phyloP scores from a whole-genome alignment of 2,113 vertebrate species.

The Panthera leo region DNA sequence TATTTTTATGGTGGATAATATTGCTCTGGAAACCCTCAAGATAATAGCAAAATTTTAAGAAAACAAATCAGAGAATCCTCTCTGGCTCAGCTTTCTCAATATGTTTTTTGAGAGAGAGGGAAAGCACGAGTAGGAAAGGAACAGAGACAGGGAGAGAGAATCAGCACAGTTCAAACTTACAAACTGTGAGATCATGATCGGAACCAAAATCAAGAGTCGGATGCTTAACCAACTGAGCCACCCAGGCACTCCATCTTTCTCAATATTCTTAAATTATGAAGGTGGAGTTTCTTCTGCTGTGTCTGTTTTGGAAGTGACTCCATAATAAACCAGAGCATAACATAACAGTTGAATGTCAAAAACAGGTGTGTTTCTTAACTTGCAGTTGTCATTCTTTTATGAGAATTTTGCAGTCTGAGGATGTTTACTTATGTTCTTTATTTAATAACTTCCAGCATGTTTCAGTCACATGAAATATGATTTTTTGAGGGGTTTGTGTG shows the following conservation, averaged over 20 bases:
- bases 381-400: background rate
- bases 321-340: background rate
- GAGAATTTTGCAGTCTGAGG: slow-evolving; percentile 10
- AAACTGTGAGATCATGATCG: no score
- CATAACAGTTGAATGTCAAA: background rate
- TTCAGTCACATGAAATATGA: background rate
- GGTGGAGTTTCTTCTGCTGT: background rate
- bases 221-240: no score
- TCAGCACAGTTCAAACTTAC: no score
- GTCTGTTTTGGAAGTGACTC: background rate
- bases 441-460: background rate
- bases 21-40: background rate
- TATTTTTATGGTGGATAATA: background rate
- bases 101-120: no score
- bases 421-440: background rate
- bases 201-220: no score
- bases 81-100: background rate
- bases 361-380: background rate
- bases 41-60: background rate
- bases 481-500: background rate
- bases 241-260: background rate
- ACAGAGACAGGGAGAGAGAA: no score
- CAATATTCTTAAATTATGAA: background rate
- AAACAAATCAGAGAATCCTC: background rate
- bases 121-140: no score